Conservation (phyloP, 2,888 invertebrate genomes). For the Carabus problematicus region DNA sequence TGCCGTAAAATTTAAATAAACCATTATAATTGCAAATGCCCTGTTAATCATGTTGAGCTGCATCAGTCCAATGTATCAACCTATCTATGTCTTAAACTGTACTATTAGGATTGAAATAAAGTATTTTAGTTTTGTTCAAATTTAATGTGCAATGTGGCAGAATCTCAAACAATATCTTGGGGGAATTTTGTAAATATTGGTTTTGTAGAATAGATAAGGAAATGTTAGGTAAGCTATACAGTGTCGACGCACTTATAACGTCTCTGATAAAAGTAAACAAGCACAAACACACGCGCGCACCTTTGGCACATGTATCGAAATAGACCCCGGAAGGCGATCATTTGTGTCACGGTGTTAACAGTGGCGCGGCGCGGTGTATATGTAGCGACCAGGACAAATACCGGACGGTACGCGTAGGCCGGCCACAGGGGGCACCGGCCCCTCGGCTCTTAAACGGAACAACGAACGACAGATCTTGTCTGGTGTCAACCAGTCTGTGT, state of each 20-base stretch:
- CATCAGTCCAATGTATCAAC: no score
- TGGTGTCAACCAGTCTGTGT: conserved; percentile 12
- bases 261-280: conserved; percentile 21
- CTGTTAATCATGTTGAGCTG: no score
- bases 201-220: no score
- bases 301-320: conserved; percentile 50
- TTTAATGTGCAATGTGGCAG: no score
- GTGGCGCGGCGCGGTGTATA: conserved; percentile 24
- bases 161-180: no score
- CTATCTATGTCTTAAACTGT: no score
- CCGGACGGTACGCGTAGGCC: conserved; percentile 32
- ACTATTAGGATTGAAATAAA: no score
- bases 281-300: conserved; percentile 33
- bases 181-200: no score
- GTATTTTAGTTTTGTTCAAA: no score
- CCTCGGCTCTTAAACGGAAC: background rate
- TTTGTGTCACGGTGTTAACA: conserved; percentile 53
- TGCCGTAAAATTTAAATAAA: no score
- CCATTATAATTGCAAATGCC: no score
- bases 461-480: conserved; percentile 6
- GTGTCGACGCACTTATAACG: background rate
- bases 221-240: background rate
- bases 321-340: conserved; percentile 56
- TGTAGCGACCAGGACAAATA: conserved; percentile 30
- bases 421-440: conserved; percentile 15